Evolutionary conservation across 1,140 invertebrate species (phyloP).

Genomic region (Achroia grisella): DNA sequence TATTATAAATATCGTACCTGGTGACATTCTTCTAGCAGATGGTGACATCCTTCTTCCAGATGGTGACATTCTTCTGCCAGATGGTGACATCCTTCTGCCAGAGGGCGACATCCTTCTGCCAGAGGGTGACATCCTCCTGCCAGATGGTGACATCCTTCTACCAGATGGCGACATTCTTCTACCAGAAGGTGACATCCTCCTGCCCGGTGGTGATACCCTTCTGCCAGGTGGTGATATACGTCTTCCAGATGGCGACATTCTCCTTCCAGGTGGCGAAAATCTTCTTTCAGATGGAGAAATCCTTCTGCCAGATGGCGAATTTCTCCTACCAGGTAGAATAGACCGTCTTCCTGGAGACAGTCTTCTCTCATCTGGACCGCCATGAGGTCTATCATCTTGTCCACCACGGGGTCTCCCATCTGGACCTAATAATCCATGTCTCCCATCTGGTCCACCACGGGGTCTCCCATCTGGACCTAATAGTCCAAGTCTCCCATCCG

Average conservation of each 20-base stretch:
- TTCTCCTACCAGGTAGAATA: constrained; percentile 9
- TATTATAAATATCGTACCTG: background rate
- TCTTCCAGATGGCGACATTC: constrained; percentile 4
- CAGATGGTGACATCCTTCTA: background rate
- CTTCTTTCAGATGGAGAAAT: constrained; percentile 1
- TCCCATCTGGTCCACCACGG: background rate
- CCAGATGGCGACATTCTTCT: constrained; percentile 5
- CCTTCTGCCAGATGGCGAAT: constrained; percentile 5
- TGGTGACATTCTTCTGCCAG: constrained; percentile 5
- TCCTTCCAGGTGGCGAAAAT: constrained; percentile 9
- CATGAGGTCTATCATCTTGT: constrained; percentile 2
- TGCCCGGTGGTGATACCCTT: constrained; percentile 6
- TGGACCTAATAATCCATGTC: background rate
- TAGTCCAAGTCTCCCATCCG: background rate
- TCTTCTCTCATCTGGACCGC: constrained; percentile 3
- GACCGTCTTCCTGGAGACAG: constrained; percentile 2
- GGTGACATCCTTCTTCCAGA: constrained; percentile 12
- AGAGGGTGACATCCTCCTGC: constrained; percentile 4
- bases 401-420: constrained; percentile 3
- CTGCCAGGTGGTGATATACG: constrained; percentile 14
- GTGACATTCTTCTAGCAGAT: constrained; percentile 6
- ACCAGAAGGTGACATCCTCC: constrained; percentile 7
- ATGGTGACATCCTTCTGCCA: constrained; percentile 4
- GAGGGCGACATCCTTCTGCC: background rate
- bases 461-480: too few relatives aligned